Conservation (phyloP, 2,113 vertebrate species). For the Lethenteron reissneri region DNA sequence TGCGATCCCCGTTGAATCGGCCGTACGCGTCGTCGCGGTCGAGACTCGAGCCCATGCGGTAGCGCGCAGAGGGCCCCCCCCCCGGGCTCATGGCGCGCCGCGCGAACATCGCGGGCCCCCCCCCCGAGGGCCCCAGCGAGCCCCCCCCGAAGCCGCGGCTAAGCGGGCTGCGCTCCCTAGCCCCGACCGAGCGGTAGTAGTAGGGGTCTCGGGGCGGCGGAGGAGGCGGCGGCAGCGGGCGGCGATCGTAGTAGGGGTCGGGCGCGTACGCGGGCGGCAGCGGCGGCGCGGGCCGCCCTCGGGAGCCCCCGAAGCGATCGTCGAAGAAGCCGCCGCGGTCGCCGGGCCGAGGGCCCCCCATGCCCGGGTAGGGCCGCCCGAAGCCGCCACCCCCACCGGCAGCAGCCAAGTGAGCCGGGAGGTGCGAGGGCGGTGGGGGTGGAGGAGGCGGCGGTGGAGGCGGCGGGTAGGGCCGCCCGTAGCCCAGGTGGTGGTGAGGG, state of each 20-base stretch:
- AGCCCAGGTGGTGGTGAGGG: slow-evolving; percentile 18
- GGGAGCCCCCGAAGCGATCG: too few relatives aligned
- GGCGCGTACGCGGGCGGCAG: slow-evolving; percentile 10
- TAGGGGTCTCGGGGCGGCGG: slow-evolving; percentile 3
- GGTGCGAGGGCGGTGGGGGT: slow-evolving; percentile 10
- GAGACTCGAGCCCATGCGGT: slow-evolving; percentile 20
- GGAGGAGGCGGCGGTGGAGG: slow-evolving; percentile 13
- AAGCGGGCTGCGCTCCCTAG: neutral
- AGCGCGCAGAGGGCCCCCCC: slow-evolving; percentile 17
- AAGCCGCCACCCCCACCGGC: slow-evolving; percentile 8
- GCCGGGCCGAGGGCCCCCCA: neutral
- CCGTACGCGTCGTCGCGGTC: slow-evolving; percentile 18
- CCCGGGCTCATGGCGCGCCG: neutral
- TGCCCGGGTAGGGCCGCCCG: neutral
- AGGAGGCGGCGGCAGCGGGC: slow-evolving; percentile 1
- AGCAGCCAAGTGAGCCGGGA: too few relatives aligned
- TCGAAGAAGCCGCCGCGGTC: neutral
- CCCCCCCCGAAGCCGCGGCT: too few relatives aligned
- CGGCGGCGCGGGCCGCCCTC: slow-evolving; percentile 4
- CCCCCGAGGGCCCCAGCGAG: slow-evolving; percentile 4
- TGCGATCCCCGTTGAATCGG: neutral
- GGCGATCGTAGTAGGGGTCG: slow-evolving; percentile 4
- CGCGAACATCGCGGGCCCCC: slow-evolving; percentile 8
- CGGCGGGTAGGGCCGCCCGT: slow-evolving; percentile 17
- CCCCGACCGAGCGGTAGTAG: slow-evolving; percentile 2